A percentile compares a stretch with the other conserved stretches of the same genome.
phyloP scores from a whole-genome alignment of 2,888 invertebrate genomes.

The Gastrophysa polygoni region DNA sequence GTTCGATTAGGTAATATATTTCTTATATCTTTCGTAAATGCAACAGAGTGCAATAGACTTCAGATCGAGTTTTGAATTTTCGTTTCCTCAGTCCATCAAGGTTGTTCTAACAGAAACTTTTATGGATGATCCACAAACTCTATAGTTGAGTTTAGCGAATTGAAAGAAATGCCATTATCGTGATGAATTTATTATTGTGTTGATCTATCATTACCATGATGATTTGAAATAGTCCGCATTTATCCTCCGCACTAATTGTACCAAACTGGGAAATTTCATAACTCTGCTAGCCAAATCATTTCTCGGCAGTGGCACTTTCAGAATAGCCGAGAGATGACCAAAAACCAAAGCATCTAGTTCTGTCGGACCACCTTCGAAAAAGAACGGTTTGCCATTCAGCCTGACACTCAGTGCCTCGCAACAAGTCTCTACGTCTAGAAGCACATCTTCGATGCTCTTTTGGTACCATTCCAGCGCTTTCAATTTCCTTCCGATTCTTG shows the following conservation, averaged over 20 bases:
- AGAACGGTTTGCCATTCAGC: constrained; percentile 77
- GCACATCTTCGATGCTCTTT: constrained; percentile 77
- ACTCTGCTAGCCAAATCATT: constrained; percentile 79
- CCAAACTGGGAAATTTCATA: constrained; percentile 72
- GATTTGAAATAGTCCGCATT: constrained; percentile 77
- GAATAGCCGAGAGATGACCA: constrained; percentile 92
- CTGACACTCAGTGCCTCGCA: constrained; percentile 85
- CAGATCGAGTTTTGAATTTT: no score
- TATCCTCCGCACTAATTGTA: constrained; percentile 78
- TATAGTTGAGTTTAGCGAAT: no score
- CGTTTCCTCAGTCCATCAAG: no score
- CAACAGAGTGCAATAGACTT: no score
- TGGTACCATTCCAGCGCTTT: constrained; percentile 80
- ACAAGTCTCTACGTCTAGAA: constrained; percentile 78
- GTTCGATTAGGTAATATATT: no score
- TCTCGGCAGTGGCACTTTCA: constrained; percentile 85
- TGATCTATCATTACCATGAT: not conserved
- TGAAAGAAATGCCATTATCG: not conserved
- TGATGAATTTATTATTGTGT: not conserved
- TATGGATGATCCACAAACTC: not conserved
- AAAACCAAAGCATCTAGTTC: constrained; percentile 94
- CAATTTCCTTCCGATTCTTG: constrained; percentile 70
- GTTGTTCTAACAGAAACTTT: no score
- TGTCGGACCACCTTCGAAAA: constrained; percentile 83
- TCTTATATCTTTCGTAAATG: no score